A percentile compares a stretch with the other conserved stretches of the same genome.
phyloP scores from a whole-genome alignment of 2,888 invertebrate species.

The Spisula solida region DNA sequence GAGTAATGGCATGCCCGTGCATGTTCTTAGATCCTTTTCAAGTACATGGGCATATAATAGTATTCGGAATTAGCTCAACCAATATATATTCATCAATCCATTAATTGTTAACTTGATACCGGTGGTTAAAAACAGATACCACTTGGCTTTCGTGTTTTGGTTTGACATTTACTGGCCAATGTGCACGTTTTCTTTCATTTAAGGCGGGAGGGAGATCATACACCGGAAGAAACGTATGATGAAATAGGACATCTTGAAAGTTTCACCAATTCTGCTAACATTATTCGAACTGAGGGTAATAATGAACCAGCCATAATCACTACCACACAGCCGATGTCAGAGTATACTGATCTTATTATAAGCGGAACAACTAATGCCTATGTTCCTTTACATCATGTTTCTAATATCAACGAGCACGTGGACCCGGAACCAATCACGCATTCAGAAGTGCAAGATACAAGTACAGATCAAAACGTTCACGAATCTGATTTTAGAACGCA shows the following conservation, averaged over 20 bases:
- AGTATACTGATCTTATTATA: not conserved
- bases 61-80: not conserved
- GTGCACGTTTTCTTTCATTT: not conserved
- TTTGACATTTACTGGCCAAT: not conserved
- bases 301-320: not conserved
- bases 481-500: not conserved
- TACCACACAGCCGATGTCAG: not conserved
- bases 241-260: not conserved
- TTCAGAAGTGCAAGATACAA: not conserved
- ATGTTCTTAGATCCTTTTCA: no score
- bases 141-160: not conserved
- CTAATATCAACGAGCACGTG: not conserved
- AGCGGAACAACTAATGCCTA: not conserved
- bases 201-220: not conserved
- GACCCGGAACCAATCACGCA: no score
- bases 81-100: not conserved
- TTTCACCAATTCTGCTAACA: not conserved
- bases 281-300: not conserved
- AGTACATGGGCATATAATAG: no score
- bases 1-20: no score
- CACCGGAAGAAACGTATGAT: not conserved
- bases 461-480: not conserved
- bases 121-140: not conserved
- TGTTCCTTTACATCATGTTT: not conserved
- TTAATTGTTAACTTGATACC: no score